Base-by-base conservation (phyloP, 2,113 vertebrate genomes). In the Rhipidura dahli region DNA sequence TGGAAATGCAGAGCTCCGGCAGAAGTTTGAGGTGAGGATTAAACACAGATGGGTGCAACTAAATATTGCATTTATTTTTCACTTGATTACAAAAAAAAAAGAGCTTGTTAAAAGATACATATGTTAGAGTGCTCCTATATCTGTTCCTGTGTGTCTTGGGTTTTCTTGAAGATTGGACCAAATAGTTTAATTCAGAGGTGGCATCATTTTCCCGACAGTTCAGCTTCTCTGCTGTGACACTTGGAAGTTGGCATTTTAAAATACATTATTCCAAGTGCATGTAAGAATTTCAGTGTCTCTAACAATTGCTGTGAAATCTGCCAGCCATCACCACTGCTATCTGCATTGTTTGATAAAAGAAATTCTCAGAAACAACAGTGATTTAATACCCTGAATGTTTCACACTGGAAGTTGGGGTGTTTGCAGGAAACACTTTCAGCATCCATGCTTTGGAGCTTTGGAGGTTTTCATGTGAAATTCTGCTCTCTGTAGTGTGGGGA, bases 11-110 rank as follows among this genome's bases (percentile, higher is more conserved):
- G 99, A 99, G 85, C 98, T 99, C 69, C 96, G 99, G 54, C 99
- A 99, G 97, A 99, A 99, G 95, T 99, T 99, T 91, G 99, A 99
- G 99, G 99, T 99, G 97, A 99, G 98, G 39, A 39, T 23, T 63
- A 70, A 83, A 61, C 50, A 68, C 64, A 83, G 27, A 39, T 13
- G 26, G 22, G 33, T 56, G 16, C 64, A 51, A 22, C 39, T 42
- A 3, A 23, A 13, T n/a, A 16, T n/a, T 42, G 16, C 40, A 39
- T 31, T 40, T 7, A 11, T 37, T 77, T 77, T 78, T 50, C 56
- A 57, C 39, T 45, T 42, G 8, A 31, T 30, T 33, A 37, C 10
- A 35, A 50, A 23, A 37, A 69, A 37, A 57, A 31, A 19, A 37
- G 26, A 12, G 2, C 17, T 54, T 50, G 22, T 73, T 64, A 35